Conservation (phyloP, 2,888 invertebrate species). For the Phoronis australis region DNA sequence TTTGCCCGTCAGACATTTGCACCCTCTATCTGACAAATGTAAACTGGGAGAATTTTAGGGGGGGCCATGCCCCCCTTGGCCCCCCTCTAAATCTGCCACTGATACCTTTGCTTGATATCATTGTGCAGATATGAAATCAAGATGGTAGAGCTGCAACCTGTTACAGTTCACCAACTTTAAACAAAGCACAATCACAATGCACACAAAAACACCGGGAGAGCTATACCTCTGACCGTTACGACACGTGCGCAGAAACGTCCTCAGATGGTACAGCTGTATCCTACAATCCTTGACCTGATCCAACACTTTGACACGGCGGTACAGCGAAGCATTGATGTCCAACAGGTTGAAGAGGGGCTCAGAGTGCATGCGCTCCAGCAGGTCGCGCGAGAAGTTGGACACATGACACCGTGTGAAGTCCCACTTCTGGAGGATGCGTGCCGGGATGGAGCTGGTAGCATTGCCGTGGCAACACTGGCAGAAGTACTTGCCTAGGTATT, state of each 20-base stretch:
- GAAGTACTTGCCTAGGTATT: slow-evolving; percentile 78
- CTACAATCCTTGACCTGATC: slow-evolving; percentile 62
- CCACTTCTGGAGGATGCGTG: slow-evolving; percentile 55
- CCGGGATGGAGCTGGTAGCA: slow-evolving; percentile 65
- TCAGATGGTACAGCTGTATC: slow-evolving; percentile 66
- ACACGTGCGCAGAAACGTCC: slow-evolving; percentile 69
- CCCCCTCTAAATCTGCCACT: too few species aligned
- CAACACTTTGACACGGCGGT: slow-evolving; percentile 62
- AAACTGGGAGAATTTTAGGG: too few species aligned
- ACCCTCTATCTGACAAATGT: too few species aligned
- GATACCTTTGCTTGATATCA: too few species aligned
- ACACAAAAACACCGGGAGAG: too few species aligned
- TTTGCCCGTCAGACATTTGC: too few species aligned
- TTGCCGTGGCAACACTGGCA: slow-evolving; percentile 82
- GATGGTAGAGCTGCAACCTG: too few species aligned
- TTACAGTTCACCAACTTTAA: too few species aligned
- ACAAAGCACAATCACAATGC: too few species aligned
- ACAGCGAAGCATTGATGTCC: slow-evolving; percentile 66
- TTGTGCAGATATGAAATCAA: too few species aligned
- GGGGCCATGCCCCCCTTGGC: too few species aligned
- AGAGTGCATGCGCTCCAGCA: slow-evolving; percentile 69
- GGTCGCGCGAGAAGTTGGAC: slow-evolving; percentile 71
- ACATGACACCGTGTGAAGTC: slow-evolving; percentile 68
- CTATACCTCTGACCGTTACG: slow-evolving; percentile 62
- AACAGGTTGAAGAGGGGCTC: slow-evolving; percentile 74